Conservation (phyloP, 2,113 vertebrate genomes). For the Cephalopholis sonnerati region DNA sequence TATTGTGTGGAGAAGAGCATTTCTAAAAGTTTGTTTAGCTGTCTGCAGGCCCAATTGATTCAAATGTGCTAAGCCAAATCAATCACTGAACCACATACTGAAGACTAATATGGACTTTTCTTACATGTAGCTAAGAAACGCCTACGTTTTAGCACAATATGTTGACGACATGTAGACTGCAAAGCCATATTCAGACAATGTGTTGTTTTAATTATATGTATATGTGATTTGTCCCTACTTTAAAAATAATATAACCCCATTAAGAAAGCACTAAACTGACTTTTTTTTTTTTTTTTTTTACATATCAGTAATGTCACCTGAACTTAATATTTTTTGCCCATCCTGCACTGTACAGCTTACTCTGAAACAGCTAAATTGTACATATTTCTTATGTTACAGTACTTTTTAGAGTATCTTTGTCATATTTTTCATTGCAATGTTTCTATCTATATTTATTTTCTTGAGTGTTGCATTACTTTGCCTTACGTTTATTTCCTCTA, state of each 20-base stretch:
- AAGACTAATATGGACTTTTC: conserved; percentile 25
- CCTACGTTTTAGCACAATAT: not conserved
- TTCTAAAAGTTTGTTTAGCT: conserved; percentile 42
- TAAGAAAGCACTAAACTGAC: not conserved
- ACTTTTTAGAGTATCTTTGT: too few relatives aligned
- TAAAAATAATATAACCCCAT: conserved; percentile 11
- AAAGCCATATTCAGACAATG: not conserved
- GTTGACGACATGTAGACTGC: not conserved
- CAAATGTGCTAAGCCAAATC: conserved; percentile 31
- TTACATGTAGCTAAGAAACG: too few relatives aligned
- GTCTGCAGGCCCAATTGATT: conserved; percentile 35
- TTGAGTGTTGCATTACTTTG: too few relatives aligned
- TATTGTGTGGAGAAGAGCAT: conserved; percentile 38
- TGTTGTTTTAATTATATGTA: conserved; percentile 1
- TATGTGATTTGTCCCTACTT: not conserved
- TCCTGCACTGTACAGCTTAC: too few relatives aligned
- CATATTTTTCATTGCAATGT: too few relatives aligned
- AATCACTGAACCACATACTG: conserved; percentile 27
- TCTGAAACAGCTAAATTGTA: too few relatives aligned
- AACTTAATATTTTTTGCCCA: too few relatives aligned
- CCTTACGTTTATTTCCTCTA: too few relatives aligned
- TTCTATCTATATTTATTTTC: too few relatives aligned
- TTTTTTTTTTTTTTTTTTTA: too few relatives aligned
- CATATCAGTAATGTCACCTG: not conserved
- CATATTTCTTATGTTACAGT: too few relatives aligned